Base-by-base conservation (phyloP, 1,140 invertebrate genomes). In the Pseudomyrmex concolor region DNA sequence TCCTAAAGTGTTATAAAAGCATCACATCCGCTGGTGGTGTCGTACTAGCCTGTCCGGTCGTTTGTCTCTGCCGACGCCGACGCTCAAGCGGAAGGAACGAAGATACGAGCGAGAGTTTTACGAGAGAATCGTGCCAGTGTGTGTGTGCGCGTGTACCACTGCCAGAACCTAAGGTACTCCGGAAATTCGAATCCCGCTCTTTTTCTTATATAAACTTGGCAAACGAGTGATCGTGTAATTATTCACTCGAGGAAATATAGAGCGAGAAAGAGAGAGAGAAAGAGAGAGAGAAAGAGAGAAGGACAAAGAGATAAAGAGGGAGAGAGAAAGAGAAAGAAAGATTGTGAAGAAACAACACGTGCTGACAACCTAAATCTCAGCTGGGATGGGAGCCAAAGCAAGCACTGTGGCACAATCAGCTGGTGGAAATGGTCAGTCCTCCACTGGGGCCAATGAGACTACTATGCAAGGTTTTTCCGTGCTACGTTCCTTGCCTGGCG, bases 331-430 rank as follows among this genome's bases (percentile, higher is more conserved):
- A 51, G 2, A 25, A 48, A 84, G 55, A n/a, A 55, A 51, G 68
- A 62, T 86, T 77, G 62, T 51, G 63, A n/a, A 5, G n/a, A 7
- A 34, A 34, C 34, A 34, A 59, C 59, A 63, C 54, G 66, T 78
- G 50, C 66, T 71, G 54, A 59, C 17, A 68, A 19, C n/a, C 25
- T 7, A 43, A 68, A 83, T 80, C 62, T 74, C 34, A 84, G 84
- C 81, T 90, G 92, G 88, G 88, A 97, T 97, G 97, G 97, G 97
- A 95, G 97, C 97, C 93, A 97, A 97, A 94, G 95, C 97, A 91
- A 97, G 97, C 93, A 97, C 97, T 74, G 95, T 95, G 84, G 96
- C 96, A 96, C 95, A 97, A 96, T 95, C 96, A 96, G 89, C 95
- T 95, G 90, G 95, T 95, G 90, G 95, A 96, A 95, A 97, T 96